Evolutionary conservation across 2,113 vertebrate species (phyloP).

Genomic region (Phrynocephalus versicolor): DNA sequence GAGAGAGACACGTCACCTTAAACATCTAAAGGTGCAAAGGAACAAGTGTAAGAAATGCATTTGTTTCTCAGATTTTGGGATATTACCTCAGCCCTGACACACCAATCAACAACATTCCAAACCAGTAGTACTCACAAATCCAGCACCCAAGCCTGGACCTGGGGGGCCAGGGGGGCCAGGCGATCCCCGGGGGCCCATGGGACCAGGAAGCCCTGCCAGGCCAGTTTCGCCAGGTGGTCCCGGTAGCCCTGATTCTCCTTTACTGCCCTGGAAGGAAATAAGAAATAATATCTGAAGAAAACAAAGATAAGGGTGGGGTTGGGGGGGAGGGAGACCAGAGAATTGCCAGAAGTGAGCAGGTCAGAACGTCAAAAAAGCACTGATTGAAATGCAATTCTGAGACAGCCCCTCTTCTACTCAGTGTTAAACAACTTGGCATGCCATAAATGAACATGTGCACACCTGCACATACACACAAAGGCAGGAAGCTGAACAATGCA

Average conservation of each 20-base stretch:
- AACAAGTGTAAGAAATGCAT: no score
- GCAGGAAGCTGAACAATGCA: background rate
- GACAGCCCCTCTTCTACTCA: no score
- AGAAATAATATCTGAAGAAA: background rate
- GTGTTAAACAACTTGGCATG: background rate
- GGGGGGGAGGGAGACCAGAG: no score
- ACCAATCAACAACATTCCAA: background rate
- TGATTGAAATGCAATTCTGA: background rate
- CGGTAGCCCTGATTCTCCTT: constrained; percentile 74
- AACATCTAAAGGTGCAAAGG: no score
- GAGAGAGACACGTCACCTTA: no score
- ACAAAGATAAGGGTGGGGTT: background rate
- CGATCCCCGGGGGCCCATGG: constrained; percentile 85
- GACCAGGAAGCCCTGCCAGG: constrained; percentile 86
- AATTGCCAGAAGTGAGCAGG: background rate
- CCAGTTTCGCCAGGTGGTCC: constrained; percentile 81
- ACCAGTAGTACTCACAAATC: constrained; percentile 86
- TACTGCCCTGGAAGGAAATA: constrained; percentile 77
- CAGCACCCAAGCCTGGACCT: constrained; percentile 72
- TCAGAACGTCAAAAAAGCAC: background rate
- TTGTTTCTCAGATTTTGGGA: background rate
- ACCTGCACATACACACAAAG: background rate
- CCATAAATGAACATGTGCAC: background rate
- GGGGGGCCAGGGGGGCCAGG: constrained; percentile 84
- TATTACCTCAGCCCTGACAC: background rate